Evolutionary conservation across 2,113 vertebrate species (phyloP), one percentile per base, ranked within the genome.

Genomic region (Stomatorhinus ivindoensis): DNA sequence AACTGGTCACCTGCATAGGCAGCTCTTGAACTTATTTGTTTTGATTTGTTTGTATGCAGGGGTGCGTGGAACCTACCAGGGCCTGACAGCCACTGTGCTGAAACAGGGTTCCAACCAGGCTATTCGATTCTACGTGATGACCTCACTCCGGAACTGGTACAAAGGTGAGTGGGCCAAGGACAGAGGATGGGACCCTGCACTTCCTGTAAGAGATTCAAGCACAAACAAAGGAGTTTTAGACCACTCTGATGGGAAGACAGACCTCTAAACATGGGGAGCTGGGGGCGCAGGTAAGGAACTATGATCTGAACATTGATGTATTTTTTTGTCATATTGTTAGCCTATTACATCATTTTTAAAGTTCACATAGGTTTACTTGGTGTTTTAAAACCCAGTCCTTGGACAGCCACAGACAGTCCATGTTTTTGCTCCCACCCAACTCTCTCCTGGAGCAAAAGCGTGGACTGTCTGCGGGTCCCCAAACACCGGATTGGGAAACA

Each of bases 121-220:
- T 35, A 97, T 96, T 89, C 91, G 96, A 10, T 96, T 96, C 92
- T 97, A 95, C 35, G 95, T 96, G 35, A 97, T 97, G 96, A 97
- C 95, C 48, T 86, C 92, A 1, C 91, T 96, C 39, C 92, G 94
- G 24, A 97, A 97, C 85, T 96, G 95, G 95, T 97, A 97, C 93
- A 95, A 95, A 95, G 96, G 96, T 96, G 88, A 94, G 92, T 85
- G 48, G 73, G 73, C 31, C 73, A 19, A 9, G 73, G 73, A 80
- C 35, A 0, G 31, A 19, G 73, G 35, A 42, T 39, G 35, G 73
- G 73, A 69, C 35, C 73, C 73, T 19, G 73, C 73, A 19, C 17
- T 80, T 15, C 31, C 73, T 80, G 73, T 80, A 39, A 42, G 73
- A 13, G 35, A 80, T 39, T 39, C 35, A 17, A 80, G 73, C 73